Evolutionary conservation across 2,888 invertebrate genomes (phyloP), one percentile per base, ranked within the genome.

Genomic region (Empis stercorea): DNA sequence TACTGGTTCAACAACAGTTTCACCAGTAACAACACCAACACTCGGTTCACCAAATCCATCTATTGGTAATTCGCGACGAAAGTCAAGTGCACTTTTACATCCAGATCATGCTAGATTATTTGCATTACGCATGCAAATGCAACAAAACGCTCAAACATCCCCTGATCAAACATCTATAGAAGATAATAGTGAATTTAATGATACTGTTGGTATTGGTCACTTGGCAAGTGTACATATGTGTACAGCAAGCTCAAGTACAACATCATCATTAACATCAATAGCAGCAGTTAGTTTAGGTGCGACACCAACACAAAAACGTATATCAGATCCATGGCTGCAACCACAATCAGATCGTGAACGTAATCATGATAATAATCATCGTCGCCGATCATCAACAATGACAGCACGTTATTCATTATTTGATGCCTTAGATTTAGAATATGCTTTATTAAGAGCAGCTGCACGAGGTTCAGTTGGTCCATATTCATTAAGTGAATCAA

Each of bases 381-480:
- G 76, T 34, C 66, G 78, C 30, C 66, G 78, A 44, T 76, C 76
- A 44, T 78, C 78, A 30, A 75, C 75, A 2, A 73, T 77, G 73
- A 78, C 78, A 10, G 74, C 76, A 20, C 69, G 76, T 49, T 81
- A 80, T 61, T 81, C 81, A 51, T 72, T 82, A 39, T 80, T 81
- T 66, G 82, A 82, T 65, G 80, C 81, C 13, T 61, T 82, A 57
- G 82, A 83, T 62, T 66, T 82, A 55, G 82, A 83, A 61, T 83
- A 81, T 65, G 81, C 80, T 5, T 65, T 81, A 11, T 64, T 81
- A 43, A 68, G 81, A 32, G 81, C 81, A 2, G 80, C 81, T 2
- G 81, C 81, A 1, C 72, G 82, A 20, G 82, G 81, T 45, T 81
- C 81, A 44, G 80, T 82, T 30, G 82, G 82, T 4, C 81, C 81